phyloP scores from a whole-genome alignment of 2,888 invertebrate genomes.

The Tinea pellionella region DNA sequence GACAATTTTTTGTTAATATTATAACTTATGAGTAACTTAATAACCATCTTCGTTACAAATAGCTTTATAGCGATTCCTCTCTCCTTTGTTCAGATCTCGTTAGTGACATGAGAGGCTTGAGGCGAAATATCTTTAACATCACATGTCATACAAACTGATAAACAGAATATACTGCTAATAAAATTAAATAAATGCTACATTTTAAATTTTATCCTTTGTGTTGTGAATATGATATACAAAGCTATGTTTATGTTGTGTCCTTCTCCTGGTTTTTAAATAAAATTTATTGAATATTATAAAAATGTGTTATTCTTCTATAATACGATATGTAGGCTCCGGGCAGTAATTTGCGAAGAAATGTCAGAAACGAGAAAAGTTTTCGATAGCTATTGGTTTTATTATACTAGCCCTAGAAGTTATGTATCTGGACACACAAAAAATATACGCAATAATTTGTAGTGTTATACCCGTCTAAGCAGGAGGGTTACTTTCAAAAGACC shows the following conservation, averaged over 20 bases:
- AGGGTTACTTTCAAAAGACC: too few relatives aligned
- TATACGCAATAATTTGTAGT: too few relatives aligned
- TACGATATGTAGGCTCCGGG: not conserved
- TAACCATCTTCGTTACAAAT: not conserved
- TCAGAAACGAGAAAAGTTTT: not conserved
- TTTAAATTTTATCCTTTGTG: too few relatives aligned
- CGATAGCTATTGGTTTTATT: not conserved
- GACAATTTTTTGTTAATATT: too few relatives aligned
- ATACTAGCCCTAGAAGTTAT: not conserved
- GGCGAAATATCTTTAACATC: constrained; percentile 33
- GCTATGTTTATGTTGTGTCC: too few relatives aligned
- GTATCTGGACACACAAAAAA: too few relatives aligned
- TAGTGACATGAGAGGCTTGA: constrained; percentile 26
- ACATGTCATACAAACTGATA: constrained; percentile 22
- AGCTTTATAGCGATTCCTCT: constrained; percentile 30
- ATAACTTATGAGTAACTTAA: not conserved
- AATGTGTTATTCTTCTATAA: not conserved
- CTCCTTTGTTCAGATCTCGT: constrained; percentile 43
- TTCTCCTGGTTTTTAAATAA: too few relatives aligned
- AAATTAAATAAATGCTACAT: too few relatives aligned
- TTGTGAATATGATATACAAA: too few relatives aligned
- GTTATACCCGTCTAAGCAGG: too few relatives aligned
- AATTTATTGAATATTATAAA: too few relatives aligned
- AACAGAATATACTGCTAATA: not conserved
- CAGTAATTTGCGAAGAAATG: not conserved